phyloP scores from a whole-genome alignment of 2,113 vertebrate genomes.

The Corvus cornix region DNA sequence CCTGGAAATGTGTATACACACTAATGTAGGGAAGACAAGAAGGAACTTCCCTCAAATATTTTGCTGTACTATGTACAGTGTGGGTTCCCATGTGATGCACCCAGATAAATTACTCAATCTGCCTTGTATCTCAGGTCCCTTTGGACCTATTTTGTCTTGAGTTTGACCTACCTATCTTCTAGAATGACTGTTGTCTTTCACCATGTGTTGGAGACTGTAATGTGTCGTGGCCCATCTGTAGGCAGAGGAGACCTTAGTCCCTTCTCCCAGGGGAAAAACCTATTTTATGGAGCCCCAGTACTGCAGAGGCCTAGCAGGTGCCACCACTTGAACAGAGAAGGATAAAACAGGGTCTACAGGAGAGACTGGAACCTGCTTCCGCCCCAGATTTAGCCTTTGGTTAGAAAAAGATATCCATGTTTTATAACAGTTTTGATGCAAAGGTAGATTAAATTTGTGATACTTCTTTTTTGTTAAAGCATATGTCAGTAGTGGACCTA shows the following conservation, averaged over 20 bases:
- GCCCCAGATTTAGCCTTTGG: background rate
- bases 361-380: background rate
- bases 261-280: background rate
- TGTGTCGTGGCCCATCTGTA: background rate
- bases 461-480: background rate
- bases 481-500: background rate
- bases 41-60: background rate
- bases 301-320: background rate
- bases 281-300: background rate
- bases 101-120: background rate
- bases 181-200: background rate
- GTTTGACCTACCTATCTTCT: background rate
- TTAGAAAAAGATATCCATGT: background rate
- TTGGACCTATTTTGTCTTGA: background rate
- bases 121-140: background rate
- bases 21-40: background rate
- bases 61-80: background rate
- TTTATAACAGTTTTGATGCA: rapidly evolving
- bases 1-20: background rate
- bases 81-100: background rate
- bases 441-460: background rate
- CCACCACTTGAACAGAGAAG: background rate
- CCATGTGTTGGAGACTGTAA: background rate
- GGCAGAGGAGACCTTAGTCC: background rate
- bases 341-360: background rate